A percentile compares a stretch with the other conserved stretches of the same genome.
Conservation (phyloP, 37 sponge, comb jelly and placozoan genomes). For the Aphrocallistes beatrix region DNA sequence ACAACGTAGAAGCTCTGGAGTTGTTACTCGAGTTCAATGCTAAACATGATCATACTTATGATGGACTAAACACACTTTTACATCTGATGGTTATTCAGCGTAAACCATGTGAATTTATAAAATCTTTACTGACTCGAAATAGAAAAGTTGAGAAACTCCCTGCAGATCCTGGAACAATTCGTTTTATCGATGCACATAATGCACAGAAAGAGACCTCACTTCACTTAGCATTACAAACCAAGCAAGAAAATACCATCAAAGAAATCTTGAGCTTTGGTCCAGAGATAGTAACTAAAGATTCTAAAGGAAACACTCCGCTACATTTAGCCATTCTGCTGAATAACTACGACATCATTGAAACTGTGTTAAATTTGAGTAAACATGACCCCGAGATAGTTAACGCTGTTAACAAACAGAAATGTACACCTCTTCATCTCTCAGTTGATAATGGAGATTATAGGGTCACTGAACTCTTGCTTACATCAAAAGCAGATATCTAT, state of each 20-base stretch:
- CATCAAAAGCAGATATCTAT: not conserved
- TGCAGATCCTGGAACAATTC: not conserved
- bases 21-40: not conserved
- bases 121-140: not conserved
- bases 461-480: not conserved
- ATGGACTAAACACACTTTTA: not conserved
- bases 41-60: not conserved
- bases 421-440: not conserved
- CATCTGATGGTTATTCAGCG: not conserved
- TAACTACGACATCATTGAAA: not conserved
- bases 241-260: not conserved
- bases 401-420: not conserved
- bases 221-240: not conserved
- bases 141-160: not conserved
- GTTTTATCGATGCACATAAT: not conserved
- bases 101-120: not conserved
- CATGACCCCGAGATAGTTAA: not conserved
- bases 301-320: not conserved
- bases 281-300: not conserved
- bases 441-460: not conserved
- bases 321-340: not conserved
- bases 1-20: not conserved
- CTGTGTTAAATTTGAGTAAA: not conserved
- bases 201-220: not conserved
- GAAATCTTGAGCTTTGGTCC: not conserved